These are phyloP conservation scores for Grapholita molesta DNA, from an alignment of 1,140 invertebrate genomes.

Conservation along the genomic window DNA sequence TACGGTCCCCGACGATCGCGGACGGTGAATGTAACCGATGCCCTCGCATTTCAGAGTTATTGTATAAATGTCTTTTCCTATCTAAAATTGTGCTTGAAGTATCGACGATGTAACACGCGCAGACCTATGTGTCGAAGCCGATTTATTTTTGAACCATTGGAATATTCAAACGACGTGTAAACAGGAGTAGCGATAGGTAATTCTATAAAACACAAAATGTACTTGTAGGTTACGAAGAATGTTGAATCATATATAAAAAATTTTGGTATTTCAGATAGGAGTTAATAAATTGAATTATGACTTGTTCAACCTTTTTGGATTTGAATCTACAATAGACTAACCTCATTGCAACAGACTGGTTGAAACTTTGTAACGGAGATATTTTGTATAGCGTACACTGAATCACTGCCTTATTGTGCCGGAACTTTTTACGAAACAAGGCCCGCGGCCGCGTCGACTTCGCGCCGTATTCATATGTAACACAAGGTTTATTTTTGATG, in stretches of 20 bases:
- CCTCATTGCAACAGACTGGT: slow-evolving; percentile 75
- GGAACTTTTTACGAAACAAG: slow-evolving; percentile 51
- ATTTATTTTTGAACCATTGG: slow-evolving; percentile 70
- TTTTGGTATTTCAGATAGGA: slow-evolving; percentile 73
- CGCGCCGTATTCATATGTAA: not conserved
- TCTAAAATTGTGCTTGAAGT: slow-evolving; percentile 50
- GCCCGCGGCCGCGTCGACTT: slow-evolving; percentile 19
- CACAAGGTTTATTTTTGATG: slow-evolving; percentile 13
- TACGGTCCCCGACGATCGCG: not conserved
- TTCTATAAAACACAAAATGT: slow-evolving; percentile 72
- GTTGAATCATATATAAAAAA: slow-evolving; percentile 69
- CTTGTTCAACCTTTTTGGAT: slow-evolving; percentile 75
- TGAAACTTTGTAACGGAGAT: slow-evolving; percentile 71
- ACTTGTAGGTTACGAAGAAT: slow-evolving; percentile 74
- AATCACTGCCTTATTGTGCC: slow-evolving; percentile 77
- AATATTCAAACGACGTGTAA: slow-evolving; percentile 70
- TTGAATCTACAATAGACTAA: slow-evolving; percentile 77
- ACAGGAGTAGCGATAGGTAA: slow-evolving; percentile 72
- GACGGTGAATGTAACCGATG: slow-evolving; percentile 44
- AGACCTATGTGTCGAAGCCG: slow-evolving; percentile 40
- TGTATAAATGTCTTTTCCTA: slow-evolving; percentile 58
- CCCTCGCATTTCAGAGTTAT: slow-evolving; percentile 73
- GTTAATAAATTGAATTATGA: slow-evolving; percentile 69
- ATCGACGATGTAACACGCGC: slow-evolving; percentile 17
- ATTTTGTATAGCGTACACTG: slow-evolving; percentile 76